These are phyloP conservation scores for Polyploca ridens DNA, from an alignment of 2,888 invertebrate genomes.

Conservation along the genomic window DNA sequence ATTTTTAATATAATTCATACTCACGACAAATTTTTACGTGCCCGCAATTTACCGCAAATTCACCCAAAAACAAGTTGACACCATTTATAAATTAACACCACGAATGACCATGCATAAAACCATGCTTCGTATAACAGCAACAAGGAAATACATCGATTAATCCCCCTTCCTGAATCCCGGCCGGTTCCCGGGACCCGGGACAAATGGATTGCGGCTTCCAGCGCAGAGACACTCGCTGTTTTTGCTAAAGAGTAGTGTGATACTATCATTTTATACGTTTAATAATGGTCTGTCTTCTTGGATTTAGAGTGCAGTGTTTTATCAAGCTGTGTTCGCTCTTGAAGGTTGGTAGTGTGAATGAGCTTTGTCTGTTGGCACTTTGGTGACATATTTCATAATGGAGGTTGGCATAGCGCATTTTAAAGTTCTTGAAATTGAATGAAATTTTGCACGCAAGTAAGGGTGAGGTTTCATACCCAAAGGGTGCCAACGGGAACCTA, in stretches of 20 bases:
- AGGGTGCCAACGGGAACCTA: no score
- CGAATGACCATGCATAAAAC: conserved; percentile 10
- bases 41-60: no score
- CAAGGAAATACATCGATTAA: conserved; percentile 29
- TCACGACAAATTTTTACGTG: no score
- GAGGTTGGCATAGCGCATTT: no score
- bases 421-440: no score
- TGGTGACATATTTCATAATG: no score
- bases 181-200: conserved; percentile 15
- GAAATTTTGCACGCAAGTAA: no score
- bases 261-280: conserved; percentile 18
- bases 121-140: conserved; percentile 16
- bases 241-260: conserved; percentile 20
- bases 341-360: conserved; percentile 1
- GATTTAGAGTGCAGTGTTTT: conserved; percentile 4
- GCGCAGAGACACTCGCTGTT: conserved; percentile 17
- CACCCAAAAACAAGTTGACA: no score
- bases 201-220: conserved; percentile 24
- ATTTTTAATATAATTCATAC: no score
- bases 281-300: neutral
- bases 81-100: neutral
- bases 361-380: neutral
- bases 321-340: neutral
- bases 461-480: no score
- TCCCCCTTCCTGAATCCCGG: conserved; percentile 18